These are phyloP conservation scores for Elymnias hypermnestra DNA, from an alignment of 1,140 invertebrate genomes.

Conservation along the genomic window DNA sequence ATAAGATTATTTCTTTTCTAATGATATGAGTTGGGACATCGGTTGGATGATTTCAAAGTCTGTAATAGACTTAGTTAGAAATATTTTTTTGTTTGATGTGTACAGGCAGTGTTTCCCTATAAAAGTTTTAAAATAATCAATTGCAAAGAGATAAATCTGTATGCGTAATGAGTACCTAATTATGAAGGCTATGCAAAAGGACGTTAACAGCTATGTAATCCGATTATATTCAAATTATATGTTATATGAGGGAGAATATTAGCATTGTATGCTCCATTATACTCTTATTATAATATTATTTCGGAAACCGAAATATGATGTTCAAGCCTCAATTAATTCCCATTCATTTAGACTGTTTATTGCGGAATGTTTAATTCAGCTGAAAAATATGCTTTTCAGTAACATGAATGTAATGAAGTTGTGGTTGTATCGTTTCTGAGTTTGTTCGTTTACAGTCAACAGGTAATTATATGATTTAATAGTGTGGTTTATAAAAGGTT, in stretches of 20 bases:
- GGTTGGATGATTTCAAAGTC: too few species aligned
- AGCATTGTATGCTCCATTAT: not conserved
- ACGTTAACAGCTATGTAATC: not conserved
- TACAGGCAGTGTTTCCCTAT: too few species aligned
- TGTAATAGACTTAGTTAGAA: too few species aligned
- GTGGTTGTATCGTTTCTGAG: too few species aligned
- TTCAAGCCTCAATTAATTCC: slow-evolving; percentile 8
- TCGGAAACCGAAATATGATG: not conserved
- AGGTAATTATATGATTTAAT: too few species aligned
- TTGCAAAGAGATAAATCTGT: not conserved
- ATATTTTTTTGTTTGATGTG: too few species aligned
- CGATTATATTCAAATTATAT: not conserved
- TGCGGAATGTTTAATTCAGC: slow-evolving; percentile 8
- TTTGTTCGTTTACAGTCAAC: too few species aligned
- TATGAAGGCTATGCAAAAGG: not conserved
- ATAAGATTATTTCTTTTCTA: too few species aligned
- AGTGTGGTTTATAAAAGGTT: too few species aligned
- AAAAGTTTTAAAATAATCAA: too few species aligned
- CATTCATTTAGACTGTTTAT: slow-evolving; percentile 12
- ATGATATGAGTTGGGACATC: too few species aligned
- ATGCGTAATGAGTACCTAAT: not conserved
- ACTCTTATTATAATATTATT: not conserved
- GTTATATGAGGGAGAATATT: not conserved
- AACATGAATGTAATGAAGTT: slow-evolving; percentile 4
- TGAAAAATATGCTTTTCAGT: slow-evolving; percentile 12